phyloP scores from a whole-genome alignment of 2,797 vertebrate genomes.

The Malurus splendens region DNA sequence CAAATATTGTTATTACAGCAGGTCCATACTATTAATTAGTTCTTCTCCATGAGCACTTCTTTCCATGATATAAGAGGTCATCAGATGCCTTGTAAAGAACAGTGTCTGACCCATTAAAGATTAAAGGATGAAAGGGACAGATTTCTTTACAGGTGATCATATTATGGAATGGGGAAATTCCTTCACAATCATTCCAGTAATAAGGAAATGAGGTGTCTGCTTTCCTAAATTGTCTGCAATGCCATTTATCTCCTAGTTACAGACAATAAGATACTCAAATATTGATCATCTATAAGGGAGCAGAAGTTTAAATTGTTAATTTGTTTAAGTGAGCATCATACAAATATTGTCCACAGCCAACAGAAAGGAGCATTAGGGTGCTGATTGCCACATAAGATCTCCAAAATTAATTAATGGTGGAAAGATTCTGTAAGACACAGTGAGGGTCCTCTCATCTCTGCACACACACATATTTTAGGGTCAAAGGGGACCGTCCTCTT shows the following conservation, averaged over 20 bases:
- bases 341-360: neutral
- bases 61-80: neutral
- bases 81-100: neutral
- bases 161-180: neutral
- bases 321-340: neutral
- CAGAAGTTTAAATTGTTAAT: neutral
- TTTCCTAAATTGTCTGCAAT: neutral
- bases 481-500: slow-evolving; percentile 33
- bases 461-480: slow-evolving; percentile 43
- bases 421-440: slow-evolving; percentile 33
- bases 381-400: neutral
- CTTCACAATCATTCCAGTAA: neutral
- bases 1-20: neutral
- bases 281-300: neutral
- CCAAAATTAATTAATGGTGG: slow-evolving; percentile 21
- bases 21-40: neutral
- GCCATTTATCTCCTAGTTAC: neutral
- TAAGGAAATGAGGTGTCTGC: neutral
- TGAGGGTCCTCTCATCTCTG: slow-evolving; percentile 51
- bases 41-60: neutral
- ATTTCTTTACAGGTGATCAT: neutral
- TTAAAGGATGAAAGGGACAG: neutral
- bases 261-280: neutral
- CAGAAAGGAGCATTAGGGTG: neutral
- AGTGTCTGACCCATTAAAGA: neutral